phyloP scores from a whole-genome alignment of 1,140 invertebrate species.

The Procambarus clarkii region DNA sequence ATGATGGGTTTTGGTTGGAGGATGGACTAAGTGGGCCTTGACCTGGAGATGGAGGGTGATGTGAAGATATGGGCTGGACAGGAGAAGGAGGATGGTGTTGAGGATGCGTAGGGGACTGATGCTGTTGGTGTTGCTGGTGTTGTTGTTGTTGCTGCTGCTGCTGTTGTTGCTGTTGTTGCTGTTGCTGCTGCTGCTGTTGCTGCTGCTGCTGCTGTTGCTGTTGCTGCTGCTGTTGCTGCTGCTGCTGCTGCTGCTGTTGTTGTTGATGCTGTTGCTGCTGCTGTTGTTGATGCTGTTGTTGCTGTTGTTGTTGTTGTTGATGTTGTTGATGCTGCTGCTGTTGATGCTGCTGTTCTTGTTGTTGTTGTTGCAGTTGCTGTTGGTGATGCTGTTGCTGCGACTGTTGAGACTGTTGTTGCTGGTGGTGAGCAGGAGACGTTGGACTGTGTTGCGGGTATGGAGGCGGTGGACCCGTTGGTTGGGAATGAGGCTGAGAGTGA shows the following conservation, averaged over 20 bases:
- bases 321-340: conserved; percentile 54
- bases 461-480: conserved; percentile 51
- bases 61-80: conserved; percentile 53
- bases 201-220: conserved; percentile 47
- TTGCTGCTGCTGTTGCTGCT: conserved; percentile 27
- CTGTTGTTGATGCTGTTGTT: conserved; percentile 46
- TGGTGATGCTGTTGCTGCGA: conserved; percentile 36
- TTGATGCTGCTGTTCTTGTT: conserved; percentile 40
- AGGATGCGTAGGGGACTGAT: conserved; percentile 37
- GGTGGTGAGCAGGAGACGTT: conserved; percentile 44
- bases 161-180: neutral
- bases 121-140: conserved; percentile 31
- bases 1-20: conserved; percentile 1
- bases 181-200: conserved; percentile 28
- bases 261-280: conserved; percentile 3
- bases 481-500: conserved; percentile 40
- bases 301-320: conserved; percentile 50
- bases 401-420: conserved; percentile 42
- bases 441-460: conserved; percentile 50
- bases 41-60: conserved; percentile 41
- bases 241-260: conserved; percentile 5
- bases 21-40: conserved; percentile 55
- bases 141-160: conserved; percentile 45
- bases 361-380: conserved; percentile 37
- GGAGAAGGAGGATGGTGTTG: conserved; percentile 58